Conservation (phyloP, 2,888 invertebrate species). For the Amblyjoppa proteus region DNA sequence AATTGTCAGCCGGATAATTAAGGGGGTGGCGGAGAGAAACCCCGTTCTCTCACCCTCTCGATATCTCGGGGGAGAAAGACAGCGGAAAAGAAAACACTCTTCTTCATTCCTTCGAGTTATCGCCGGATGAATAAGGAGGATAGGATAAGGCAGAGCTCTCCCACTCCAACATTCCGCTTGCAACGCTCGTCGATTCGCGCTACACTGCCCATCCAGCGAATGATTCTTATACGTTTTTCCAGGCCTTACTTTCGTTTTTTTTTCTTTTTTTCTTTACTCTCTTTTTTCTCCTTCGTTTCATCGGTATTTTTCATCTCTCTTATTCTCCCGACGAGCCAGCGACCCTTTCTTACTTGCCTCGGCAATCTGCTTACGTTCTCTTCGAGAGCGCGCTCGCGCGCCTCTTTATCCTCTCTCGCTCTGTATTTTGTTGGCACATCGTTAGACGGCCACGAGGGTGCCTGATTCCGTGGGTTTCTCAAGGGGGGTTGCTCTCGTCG, state of each 20-base stretch:
- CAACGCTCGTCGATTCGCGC: conserved; percentile 2
- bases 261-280: conserved; percentile 67
- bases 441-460: conserved; percentile 81
- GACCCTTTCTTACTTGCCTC: conserved; percentile 55
- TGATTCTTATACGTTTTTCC: conserved; percentile 6
- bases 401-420: conserved; percentile 79
- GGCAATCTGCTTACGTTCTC: conserved; percentile 82
- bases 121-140: background rate
- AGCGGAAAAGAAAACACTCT: conserved; percentile 40
- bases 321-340: conserved; percentile 34
- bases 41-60: conserved; percentile 11
- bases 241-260: conserved; percentile 37
- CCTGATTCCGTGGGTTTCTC: conserved; percentile 72
- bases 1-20: conserved; percentile 84
- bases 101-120: conserved; percentile 8
- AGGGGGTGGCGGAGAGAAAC: conserved; percentile 75
- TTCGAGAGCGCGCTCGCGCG: conserved; percentile 58
- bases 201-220: conserved; percentile 20
- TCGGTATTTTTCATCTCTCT: conserved; percentile 65
- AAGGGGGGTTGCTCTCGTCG: conserved; percentile 61
- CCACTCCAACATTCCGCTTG: background rate
- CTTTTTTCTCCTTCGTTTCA: conserved; percentile 47
- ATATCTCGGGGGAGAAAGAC: background rate
- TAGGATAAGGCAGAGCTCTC: background rate
- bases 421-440: conserved; percentile 84